phyloP scores from a whole-genome alignment of 2,888 invertebrate species.

The Lottia gigantea region DNA sequence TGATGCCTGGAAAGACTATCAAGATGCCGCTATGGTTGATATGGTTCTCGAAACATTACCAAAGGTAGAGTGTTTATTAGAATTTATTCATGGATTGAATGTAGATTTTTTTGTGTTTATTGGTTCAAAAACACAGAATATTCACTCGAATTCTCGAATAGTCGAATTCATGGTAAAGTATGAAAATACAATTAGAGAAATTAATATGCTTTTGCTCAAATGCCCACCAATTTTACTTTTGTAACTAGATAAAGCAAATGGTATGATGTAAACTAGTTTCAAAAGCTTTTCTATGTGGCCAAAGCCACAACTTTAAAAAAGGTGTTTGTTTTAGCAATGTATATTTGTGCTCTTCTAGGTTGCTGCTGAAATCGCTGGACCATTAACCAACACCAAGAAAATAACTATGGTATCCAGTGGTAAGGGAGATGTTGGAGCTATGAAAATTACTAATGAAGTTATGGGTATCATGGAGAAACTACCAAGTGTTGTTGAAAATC shows the following conservation, averaged over 20 bases:
- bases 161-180: too few species aligned
- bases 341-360: constrained; percentile 73
- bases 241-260: too few species aligned
- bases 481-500: constrained; percentile 87
- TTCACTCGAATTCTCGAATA: too few species aligned
- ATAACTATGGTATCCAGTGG: constrained; percentile 97
- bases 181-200: neutral
- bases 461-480: constrained; percentile 91
- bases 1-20: constrained; percentile 96
- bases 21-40: constrained; percentile 76
- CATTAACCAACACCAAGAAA: constrained; percentile 92
- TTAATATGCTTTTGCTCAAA: too few species aligned
- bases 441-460: constrained; percentile 93
- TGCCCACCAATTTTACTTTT: too few species aligned
- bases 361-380: constrained; percentile 96
- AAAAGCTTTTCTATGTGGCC: neutral
- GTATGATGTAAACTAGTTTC: neutral
- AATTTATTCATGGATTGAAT: neutral
- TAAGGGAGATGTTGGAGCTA: constrained; percentile 86
- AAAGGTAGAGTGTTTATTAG: constrained; percentile 75
- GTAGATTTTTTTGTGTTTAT: too few species aligned
- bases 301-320: neutral
- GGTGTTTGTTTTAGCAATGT: neutral
- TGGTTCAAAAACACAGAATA: too few species aligned
- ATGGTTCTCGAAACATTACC: constrained; percentile 96